phyloP scores from a whole-genome alignment of 2,888 invertebrate species.

The Antheraea yamamai region DNA sequence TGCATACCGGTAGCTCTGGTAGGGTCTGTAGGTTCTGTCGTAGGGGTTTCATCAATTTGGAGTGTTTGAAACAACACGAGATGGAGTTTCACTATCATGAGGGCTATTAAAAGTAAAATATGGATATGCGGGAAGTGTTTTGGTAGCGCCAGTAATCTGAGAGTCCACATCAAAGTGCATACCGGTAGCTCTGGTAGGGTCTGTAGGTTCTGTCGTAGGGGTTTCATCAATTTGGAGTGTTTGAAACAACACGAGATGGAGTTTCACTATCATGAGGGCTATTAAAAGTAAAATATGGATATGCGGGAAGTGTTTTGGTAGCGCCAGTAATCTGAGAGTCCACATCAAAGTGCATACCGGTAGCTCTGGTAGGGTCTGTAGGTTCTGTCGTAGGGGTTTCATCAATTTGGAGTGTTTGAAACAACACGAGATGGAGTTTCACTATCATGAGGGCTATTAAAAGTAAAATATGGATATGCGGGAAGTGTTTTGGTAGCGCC shows the following conservation, averaged over 20 bases:
- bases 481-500: too few relatives aligned
- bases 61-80: slow-evolving; percentile 50
- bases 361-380: slow-evolving; percentile 55
- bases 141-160: too few relatives aligned
- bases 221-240: too few relatives aligned
- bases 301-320: slow-evolving; percentile 78
- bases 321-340: slow-evolving; percentile 73
- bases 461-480: not conserved
- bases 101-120: slow-evolving; percentile 31
- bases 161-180: too few relatives aligned
- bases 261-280: too few relatives aligned
- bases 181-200: too few relatives aligned
- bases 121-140: not conserved
- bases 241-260: too few relatives aligned
- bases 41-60: slow-evolving; percentile 51
- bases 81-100: slow-evolving; percentile 50
- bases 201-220: too few relatives aligned
- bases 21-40: slow-evolving; percentile 61
- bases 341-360: slow-evolving; percentile 71
- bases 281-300: slow-evolving; percentile 40
- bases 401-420: slow-evolving; percentile 47
- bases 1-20: slow-evolving; percentile 60
- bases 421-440: slow-evolving; percentile 49
- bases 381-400: slow-evolving; percentile 58
- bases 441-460: slow-evolving; percentile 46